Evolutionary conservation across 2,888 invertebrate genomes (phyloP), one percentile per base, ranked within the genome.

Genomic region (Drosophila borborema): DNA sequence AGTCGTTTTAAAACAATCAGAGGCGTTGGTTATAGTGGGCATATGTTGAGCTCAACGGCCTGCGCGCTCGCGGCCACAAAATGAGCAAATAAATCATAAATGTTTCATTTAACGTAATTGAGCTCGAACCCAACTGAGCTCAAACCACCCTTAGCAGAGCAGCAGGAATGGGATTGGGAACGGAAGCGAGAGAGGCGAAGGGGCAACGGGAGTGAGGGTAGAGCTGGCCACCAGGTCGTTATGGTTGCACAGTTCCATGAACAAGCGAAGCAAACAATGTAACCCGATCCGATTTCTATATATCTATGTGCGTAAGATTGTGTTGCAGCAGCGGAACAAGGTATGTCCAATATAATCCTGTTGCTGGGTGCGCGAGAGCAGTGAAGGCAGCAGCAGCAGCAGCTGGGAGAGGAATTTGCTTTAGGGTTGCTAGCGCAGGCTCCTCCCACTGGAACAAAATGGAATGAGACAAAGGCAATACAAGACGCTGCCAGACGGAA

Each of bases 61-160:
- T 14, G 61, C 51, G 68, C 36, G 46, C 40, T 56, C 58, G 48
- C 55, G 53, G 80, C 86, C 87, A 51, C 86, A 73, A 89, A 86
- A 89, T 85, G 87, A 89, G 89, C 86, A 86, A 85, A 86, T 86
- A 87, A 87, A 87, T 87, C 84, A 87, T 86, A 86, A 86, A 86
- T 84, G 86, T 81, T 84, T 72, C 84, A 81, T 79, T 78, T 70
- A 76, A 62, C 74, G 78, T 82, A 85, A 86, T 86, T 86, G 85
- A 81, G 85, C 81, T 72, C 64, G 64, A 59, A 38, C 65, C 74
- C 41, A 18, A 40, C 62, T 59, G 72, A 40, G 40, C 41, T 45
- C 41, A 10, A 64, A 58, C 54, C 80, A 81, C 80, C 77, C 80
- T 55, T 74, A 66, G 51, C 34, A 14, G 18, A 2, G 34, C 28